Base-by-base conservation (phyloP, 2,888 invertebrate species). In the Ichneumon xanthorius region DNA sequence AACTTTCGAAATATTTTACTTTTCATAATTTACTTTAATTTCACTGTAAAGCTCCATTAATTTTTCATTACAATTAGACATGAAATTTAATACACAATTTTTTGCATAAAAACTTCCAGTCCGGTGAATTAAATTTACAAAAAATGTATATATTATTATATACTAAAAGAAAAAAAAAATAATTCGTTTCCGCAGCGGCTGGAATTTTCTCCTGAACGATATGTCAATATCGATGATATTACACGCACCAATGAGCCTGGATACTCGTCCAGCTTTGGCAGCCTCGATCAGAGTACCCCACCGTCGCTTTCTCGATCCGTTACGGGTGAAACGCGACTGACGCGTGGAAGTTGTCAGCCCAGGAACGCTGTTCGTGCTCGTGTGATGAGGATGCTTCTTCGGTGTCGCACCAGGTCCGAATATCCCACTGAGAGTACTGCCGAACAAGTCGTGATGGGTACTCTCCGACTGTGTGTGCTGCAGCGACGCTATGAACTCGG, bases 211-310 rank as follows among this genome's bases (percentile, higher is more conserved):
- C n/a, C n/a, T 16, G 45, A 48, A 33, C 55, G 48, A 16, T 5
- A n/a, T 80, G 9, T 48, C 48, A 53, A 11, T 9, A 83, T 45
- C 9, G 26, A 37, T 45, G 22, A 61, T 6, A 79, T n/a, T 68
- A 11, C 16, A 86, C 87, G 91, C 87, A 93, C 97, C 97, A 88
- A 98, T 97, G 90, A 98, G 95, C 87, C 97, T 95, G 37, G 97
- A 96, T 71, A 98, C 97, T 90, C 96, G 96, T 40, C 97, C 97
- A 85, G 96, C 96, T 91, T 97, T 97, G 61, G 98, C 97, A 67
- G 98, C 98, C 93, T 98, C 98, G 92, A 98, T 98, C 85, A 98
- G 95, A 58, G 98, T 97, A 85, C 97, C 97, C 97, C 97, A 97
- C 90, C 97, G 96, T 50, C 97, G 96, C 94, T 97, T 97, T 94